Base-by-base conservation (phyloP, 2,797 vertebrate genomes). In the Eutrigla gurnardus region DNA sequence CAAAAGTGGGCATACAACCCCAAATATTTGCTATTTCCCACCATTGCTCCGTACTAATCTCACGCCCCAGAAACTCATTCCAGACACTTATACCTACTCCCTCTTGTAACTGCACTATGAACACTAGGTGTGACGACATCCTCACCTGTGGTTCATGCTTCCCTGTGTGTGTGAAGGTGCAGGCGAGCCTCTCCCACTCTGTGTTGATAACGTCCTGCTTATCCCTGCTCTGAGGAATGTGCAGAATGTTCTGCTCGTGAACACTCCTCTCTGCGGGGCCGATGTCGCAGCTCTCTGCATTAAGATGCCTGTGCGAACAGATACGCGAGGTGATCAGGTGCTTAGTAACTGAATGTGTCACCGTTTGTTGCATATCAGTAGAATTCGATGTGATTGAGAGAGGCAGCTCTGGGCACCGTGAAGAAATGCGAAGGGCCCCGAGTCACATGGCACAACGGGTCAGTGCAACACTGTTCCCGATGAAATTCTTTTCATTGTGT, bases 181-280 rank as follows among this genome's bases (percentile, higher is more conserved):
- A 78, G 69, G 45, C 0, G 0, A 65, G 57, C 82, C 84, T 18
- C 84, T 82, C 80, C 76, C 81, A 72, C 6, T 13, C 13, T 7
- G 13, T 15, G 25, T 54, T 65, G 53, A 86, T 84, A 81, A 84
- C 71, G 17, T 42, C 45, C 40, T 35, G 35, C 43, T 89, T 92
- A 90, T 91, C 82, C 4, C 54, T 33, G 17, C 33, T 10, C 54
- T 61, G 86, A 82, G 90, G 88, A 91, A 93, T 91, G 54, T 86
- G 77, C 63, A 65, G 79, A 89, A 90, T 92, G 79, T 73, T 74
- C 55, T 32, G 11, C 47, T 39, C 17, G 7, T 18, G 57, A 63
- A 63, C 88, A 83, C 88, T 69, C 87, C 85, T 74, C 60, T 62
- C 45, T 71, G 65, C 47, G 10, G 81, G 45, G 35, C 35, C 8